Evolutionary conservation across 2,888 invertebrate species (phyloP).

Genomic region (Muscina levida): DNA sequence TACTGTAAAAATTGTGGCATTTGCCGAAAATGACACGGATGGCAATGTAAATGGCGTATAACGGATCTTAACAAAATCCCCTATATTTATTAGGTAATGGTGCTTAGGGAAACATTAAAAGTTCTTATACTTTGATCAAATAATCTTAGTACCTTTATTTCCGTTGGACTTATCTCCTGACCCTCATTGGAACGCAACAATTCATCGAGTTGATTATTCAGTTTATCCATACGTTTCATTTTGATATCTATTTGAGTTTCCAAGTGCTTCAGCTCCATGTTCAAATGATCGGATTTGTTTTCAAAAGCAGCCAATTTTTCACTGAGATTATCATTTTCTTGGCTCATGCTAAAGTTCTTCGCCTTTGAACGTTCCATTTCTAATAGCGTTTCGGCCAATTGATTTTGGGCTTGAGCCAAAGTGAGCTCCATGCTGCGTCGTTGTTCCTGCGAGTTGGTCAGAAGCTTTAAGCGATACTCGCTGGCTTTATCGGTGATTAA

Average conservation of each 20-base stretch:
- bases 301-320: slow-evolving; percentile 78
- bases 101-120: too few relatives aligned
- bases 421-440: slow-evolving; percentile 79
- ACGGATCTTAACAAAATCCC: too few relatives aligned
- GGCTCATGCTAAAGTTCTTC: slow-evolving; percentile 68
- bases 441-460: slow-evolving; percentile 80
- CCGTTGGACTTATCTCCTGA: slow-evolving; percentile 66
- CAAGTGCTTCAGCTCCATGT: slow-evolving; percentile 80
- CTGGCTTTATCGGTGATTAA: slow-evolving; percentile 86
- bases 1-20: too few relatives aligned
- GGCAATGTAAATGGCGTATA: too few relatives aligned
- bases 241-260: slow-evolving; percentile 80
- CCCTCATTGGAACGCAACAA: slow-evolving; percentile 81
- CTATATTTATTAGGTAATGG: too few relatives aligned
- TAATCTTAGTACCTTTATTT: slow-evolving; percentile 67
- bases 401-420: slow-evolving; percentile 81
- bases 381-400: slow-evolving; percentile 81
- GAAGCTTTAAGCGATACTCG: slow-evolving; percentile 79
- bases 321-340: slow-evolving; percentile 71
- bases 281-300: slow-evolving; percentile 79
- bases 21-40: too few relatives aligned
- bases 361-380: slow-evolving; percentile 78
- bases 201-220: slow-evolving; percentile 82
- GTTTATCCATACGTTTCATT: slow-evolving; percentile 80
- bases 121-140: too few relatives aligned